These are phyloP conservation scores for Xestobium rufovillosum DNA, from an alignment of 2,888 invertebrate species.

Conservation along the genomic window DNA sequence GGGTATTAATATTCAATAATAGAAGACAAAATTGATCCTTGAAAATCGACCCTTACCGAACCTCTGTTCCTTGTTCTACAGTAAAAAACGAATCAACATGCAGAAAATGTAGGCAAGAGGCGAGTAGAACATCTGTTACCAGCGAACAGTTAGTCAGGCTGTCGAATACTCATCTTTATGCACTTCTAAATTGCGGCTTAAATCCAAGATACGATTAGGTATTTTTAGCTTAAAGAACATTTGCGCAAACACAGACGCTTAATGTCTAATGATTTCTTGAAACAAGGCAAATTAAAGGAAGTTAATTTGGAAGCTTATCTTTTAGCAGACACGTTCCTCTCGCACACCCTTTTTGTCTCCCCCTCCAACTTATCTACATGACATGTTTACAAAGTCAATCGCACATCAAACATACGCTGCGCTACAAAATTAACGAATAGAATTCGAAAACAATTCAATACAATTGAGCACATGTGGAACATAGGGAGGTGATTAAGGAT, in stretches of 20 bases:
- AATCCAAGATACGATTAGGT: conserved; percentile 17
- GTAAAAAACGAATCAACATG: conserved; percentile 3
- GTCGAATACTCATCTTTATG: conserved; percentile 18
- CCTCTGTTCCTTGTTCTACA: conserved; percentile 3
- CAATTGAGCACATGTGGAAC: too few species aligned
- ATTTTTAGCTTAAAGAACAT: conserved; percentile 25
- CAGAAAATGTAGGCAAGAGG: conserved; percentile 25
- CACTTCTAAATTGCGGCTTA: conserved; percentile 21
- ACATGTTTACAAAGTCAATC: conserved; percentile 37
- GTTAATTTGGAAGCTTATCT: conserved; percentile 40
- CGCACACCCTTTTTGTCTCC: conserved; percentile 24
- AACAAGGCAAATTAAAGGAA: conserved; percentile 39
- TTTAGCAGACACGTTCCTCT: conserved; percentile 36
- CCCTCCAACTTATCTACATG: conserved; percentile 29
- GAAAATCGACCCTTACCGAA: neutral
- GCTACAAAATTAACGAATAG: too few species aligned
- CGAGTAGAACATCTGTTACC: conserved; percentile 30
- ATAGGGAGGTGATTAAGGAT: too few species aligned
- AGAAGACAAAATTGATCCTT: too few species aligned
- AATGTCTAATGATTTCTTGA: conserved; percentile 37
- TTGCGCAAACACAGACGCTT: too few species aligned
- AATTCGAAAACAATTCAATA: too few species aligned
- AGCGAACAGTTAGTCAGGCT: conserved; percentile 25
- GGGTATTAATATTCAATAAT: too few species aligned
- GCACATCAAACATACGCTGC: too few species aligned